Conservation (phyloP, 2,113 vertebrate species). For the Zosterops hypoxanthus region DNA sequence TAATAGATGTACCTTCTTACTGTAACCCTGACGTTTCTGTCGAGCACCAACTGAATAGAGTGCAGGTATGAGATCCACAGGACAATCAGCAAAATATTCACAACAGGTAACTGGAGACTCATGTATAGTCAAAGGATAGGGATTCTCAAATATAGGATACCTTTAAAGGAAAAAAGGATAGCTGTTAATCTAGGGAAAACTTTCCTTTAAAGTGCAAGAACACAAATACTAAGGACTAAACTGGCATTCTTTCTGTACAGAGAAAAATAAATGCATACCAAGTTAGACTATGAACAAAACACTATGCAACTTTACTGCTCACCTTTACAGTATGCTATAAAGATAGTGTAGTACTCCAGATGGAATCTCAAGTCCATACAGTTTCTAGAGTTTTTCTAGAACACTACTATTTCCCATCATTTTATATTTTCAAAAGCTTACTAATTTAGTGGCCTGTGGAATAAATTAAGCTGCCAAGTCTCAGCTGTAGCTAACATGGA, state of each 20-base stretch:
- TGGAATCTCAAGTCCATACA: background rate
- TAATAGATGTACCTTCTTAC: constrained; percentile 89
- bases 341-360: background rate
- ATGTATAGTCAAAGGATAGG: constrained; percentile 95
- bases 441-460: background rate
- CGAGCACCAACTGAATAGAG: constrained; percentile 96
- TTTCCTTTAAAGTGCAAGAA: background rate
- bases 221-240: background rate
- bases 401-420: background rate
- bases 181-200: background rate
- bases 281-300: background rate
- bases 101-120: constrained; percentile 99
- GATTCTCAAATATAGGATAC: constrained; percentile 99
- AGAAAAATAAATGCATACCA: background rate
- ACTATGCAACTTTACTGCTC: background rate
- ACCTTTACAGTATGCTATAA: background rate
- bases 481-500: background rate
- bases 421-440: background rate
- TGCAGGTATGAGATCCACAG: constrained; percentile 97
- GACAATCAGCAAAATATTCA: constrained; percentile 97
- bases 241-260: rapidly evolving
- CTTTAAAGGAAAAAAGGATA: constrained; percentile 69
- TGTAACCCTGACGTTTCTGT: constrained; percentile 98
- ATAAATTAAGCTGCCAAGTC: background rate
- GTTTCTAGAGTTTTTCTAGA: background rate